Conservation (phyloP, 2,888 invertebrate genomes). For the Troides oblongomaculatus region DNA sequence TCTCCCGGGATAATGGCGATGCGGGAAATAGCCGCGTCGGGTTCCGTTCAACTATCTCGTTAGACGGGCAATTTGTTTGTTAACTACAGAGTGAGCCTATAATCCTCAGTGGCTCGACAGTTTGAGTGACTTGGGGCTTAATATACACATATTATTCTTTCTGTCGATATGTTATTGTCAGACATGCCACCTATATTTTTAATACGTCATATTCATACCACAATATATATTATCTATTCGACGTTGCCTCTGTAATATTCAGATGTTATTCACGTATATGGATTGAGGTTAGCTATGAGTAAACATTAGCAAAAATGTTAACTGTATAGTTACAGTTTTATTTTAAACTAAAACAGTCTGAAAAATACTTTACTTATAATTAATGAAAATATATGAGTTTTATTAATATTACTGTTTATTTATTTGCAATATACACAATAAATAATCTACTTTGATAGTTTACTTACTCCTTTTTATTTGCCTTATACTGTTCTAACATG, state of each 20-base stretch:
- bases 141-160: conserved; percentile 23
- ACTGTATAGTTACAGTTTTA: neutral
- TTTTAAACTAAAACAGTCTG: too few species aligned
- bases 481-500: neutral
- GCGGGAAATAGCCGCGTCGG: conserved; percentile 29
- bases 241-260: too few species aligned
- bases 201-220: neutral
- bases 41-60: conserved; percentile 55
- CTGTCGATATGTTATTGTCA: conserved; percentile 4
- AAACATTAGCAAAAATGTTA: too few species aligned
- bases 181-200: neutral
- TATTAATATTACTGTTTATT: neutral
- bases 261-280: too few species aligned
- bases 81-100: conserved; percentile 61
- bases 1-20: conserved; percentile 36
- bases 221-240: neutral
- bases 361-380: too few species aligned
- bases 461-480: neutral
- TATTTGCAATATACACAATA: neutral
- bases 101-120: conserved; percentile 47
- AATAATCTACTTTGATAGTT: neutral
- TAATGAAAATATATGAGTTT: neutral
- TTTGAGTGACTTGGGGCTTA: conserved; percentile 30
- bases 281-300: too few species aligned
- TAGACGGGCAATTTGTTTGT: conserved; percentile 70